Conservation (phyloP, 37 sponge, comb jelly and placozoan genomes). For the Diacarnus erythraeanus region DNA sequence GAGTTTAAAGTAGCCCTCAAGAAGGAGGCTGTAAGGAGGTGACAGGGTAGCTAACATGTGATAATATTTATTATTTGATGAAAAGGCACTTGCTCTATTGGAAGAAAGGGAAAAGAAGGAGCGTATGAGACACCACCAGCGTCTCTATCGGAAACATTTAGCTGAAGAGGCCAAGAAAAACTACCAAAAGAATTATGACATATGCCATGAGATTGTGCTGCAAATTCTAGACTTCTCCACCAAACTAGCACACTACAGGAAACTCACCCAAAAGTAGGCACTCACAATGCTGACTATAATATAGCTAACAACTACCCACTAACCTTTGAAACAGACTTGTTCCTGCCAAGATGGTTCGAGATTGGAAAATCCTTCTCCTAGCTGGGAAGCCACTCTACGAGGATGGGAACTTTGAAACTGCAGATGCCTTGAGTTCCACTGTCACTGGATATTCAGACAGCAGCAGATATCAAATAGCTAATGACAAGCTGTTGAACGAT, state of each 20-base stretch:
- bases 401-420: neutral
- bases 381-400: conserved; percentile 72
- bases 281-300: neutral
- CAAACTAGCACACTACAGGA: conserved; percentile 75
- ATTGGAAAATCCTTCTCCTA: conserved; percentile 84
- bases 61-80: neutral
- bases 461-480: neutral
- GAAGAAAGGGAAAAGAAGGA: conserved; percentile 55
- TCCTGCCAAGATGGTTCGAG: conserved; percentile 73
- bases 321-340: conserved; percentile 35
- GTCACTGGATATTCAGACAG: neutral
- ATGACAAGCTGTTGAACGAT: conserved; percentile 44
- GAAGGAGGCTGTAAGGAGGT: conserved; percentile 68
- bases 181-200: conserved; percentile 50
- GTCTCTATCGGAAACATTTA: conserved; percentile 32
- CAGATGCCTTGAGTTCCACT: neutral
- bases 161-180: conserved; percentile 47
- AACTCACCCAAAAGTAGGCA: conserved; percentile 68
- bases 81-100: conserved; percentile 36
- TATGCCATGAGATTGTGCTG: conserved; percentile 57
- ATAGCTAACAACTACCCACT: neutral
- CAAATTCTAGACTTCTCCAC: conserved; percentile 77
- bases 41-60: too few species aligned
- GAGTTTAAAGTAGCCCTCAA: conserved; percentile 86
- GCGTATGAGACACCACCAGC: conserved; percentile 41